Evolutionary conservation across 1,140 invertebrate genomes (phyloP).

Genomic region (Daktulosphaira vitifoliae): DNA sequence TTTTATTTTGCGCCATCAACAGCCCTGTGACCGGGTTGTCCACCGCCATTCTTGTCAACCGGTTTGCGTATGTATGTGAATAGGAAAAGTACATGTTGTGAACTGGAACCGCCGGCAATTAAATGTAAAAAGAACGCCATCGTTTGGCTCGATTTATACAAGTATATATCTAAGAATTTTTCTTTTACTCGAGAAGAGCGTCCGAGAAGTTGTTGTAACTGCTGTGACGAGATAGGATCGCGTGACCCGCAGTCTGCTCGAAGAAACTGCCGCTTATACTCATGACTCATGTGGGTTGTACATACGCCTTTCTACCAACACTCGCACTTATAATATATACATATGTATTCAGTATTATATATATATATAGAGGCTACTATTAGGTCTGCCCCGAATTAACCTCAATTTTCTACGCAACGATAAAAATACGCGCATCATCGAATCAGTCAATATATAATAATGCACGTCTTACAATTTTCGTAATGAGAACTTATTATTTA

Average conservation of each 20-base stretch:
- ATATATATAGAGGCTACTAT: constrained; percentile 7
- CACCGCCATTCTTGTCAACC: too few species aligned
- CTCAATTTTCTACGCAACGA: constrained; percentile 14
- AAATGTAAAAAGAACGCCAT: constrained; percentile 14
- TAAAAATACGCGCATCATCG: too few species aligned
- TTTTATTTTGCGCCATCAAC: background rate
- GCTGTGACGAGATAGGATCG: background rate
- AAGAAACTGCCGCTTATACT: constrained; percentile 20
- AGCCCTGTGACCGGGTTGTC: too few species aligned
- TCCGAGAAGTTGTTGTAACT: too few species aligned
- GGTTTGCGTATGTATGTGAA: too few species aligned
- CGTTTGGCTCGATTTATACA: too few species aligned
- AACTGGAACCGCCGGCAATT: constrained; percentile 20
- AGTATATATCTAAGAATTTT: background rate
- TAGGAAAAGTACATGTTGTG: background rate
- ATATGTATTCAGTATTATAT: too few species aligned
- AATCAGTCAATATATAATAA: too few species aligned
- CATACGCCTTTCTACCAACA: too few species aligned
- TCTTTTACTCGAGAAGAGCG: background rate
- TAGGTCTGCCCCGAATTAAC: constrained; percentile 29
- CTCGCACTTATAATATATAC: too few species aligned
- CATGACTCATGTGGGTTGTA: constrained; percentile 29
- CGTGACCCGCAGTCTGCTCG: constrained; percentile 23
- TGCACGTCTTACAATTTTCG: too few species aligned
- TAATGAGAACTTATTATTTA: too few species aligned